phyloP scores from a whole-genome alignment of 2,113 vertebrate species.

The Sitta europaea region DNA sequence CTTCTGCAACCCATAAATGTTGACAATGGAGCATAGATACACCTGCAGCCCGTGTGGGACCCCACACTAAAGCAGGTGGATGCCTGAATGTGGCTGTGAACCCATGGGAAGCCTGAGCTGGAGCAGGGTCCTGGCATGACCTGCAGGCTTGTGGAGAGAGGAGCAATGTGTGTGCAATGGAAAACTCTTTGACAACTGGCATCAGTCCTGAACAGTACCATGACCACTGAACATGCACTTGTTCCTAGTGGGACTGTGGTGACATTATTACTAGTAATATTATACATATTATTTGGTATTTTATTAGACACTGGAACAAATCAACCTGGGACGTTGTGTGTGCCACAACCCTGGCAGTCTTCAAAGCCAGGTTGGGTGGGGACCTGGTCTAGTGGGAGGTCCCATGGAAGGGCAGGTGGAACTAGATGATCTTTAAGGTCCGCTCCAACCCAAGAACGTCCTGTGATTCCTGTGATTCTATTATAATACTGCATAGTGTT shows the following conservation, averaged over 20 bases:
- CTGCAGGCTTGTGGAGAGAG: background rate
- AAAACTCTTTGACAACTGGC: background rate
- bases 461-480: background rate
- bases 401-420: accelerated
- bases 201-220: background rate
- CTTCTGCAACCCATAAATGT: background rate
- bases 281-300: background rate
- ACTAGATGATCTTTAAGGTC: background rate
- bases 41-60: background rate
- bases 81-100: background rate
- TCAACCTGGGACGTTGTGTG: background rate
- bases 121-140: background rate
- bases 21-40: accelerated
- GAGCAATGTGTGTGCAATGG: background rate
- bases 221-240: background rate
- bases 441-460: background rate
- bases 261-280: background rate
- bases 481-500: background rate
- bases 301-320: background rate
- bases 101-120: background rate
- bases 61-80: background rate
- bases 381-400: background rate
- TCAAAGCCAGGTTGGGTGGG: background rate
- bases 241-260: background rate
- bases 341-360: background rate